Percentiles rank a stretch among this genome's conserved stretches.
Evolutionary conservation across 2,888 invertebrate species (phyloP).

Genomic region (Pammene fasciana): DNA sequence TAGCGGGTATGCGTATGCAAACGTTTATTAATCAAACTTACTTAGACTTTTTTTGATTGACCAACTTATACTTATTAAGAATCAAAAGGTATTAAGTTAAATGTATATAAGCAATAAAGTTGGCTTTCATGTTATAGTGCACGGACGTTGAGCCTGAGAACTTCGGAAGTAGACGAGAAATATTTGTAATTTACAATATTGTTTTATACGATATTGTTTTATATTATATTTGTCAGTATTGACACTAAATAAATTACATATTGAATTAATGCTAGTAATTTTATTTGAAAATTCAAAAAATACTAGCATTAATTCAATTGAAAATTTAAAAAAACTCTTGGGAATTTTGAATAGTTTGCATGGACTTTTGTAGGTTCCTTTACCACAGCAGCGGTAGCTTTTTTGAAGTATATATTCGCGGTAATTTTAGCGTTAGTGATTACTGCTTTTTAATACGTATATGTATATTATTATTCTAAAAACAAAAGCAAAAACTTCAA

Average conservation of each 20-base stretch:
- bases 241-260: not conserved
- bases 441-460: no score
- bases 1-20: constrained; percentile 71
- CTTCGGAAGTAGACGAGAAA: constrained; percentile 36
- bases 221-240: constrained; percentile 15
- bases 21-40: constrained; percentile 73
- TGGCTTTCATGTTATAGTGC: not conserved
- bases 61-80: constrained; percentile 43
- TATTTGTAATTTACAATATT: constrained; percentile 2
- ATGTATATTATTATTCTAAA: no score
- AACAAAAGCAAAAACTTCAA: not conserved
- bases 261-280: not conserved
- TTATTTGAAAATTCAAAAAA: no score
- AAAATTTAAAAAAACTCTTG: no score
- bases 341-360: no score
- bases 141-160: constrained; percentile 40
- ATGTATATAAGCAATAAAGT: not conserved
- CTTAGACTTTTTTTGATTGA: constrained; percentile 49
- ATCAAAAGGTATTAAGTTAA: constrained; percentile 1
- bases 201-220: not conserved
- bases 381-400: no score
- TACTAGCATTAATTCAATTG: no score
- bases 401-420: no score
- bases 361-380: no score
- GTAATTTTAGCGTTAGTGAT: no score